These are phyloP conservation scores for Steinernema feltiae DNA, from an alignment of 1,140 invertebrate genomes.

Conservation along the genomic window DNA sequence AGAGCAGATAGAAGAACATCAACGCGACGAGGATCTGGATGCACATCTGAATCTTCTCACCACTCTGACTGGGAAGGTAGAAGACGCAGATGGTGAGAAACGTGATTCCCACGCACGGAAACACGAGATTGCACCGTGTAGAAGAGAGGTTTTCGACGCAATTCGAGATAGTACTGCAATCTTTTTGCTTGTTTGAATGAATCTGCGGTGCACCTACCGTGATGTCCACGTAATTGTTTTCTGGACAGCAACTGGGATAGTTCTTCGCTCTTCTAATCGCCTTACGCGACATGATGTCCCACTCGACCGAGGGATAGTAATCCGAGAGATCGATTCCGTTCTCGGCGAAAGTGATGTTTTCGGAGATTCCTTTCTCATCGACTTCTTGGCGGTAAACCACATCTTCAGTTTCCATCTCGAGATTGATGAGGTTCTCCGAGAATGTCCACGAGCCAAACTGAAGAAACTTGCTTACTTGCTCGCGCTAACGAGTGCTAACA, in stretches of 20 bases:
- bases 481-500: neutral
- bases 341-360: neutral
- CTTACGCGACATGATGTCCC: conserved; percentile 71
- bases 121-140: conserved; percentile 93
- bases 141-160: conserved; percentile 88
- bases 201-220: neutral
- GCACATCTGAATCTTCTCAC: conserved; percentile 74
- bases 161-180: conserved; percentile 81
- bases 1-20: neutral
- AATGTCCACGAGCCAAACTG: conserved; percentile 6
- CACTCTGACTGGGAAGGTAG: conserved; percentile 94
- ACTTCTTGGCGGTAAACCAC: conserved; percentile 1
- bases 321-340: conserved; percentile 77
- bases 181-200: neutral
- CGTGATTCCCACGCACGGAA: conserved; percentile 84
- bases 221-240: conserved; percentile 2
- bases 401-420: neutral
- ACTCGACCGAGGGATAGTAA: conserved; percentile 95
- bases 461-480: neutral
- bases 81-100: conserved; percentile 97
- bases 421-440: neutral
- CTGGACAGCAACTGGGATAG: neutral
- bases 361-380: neutral
- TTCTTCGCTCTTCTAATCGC: neutral
- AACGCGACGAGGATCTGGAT: conserved; percentile 1